Conservation (phyloP, 2,113 vertebrate species). For the Sander vitreus region DNA sequence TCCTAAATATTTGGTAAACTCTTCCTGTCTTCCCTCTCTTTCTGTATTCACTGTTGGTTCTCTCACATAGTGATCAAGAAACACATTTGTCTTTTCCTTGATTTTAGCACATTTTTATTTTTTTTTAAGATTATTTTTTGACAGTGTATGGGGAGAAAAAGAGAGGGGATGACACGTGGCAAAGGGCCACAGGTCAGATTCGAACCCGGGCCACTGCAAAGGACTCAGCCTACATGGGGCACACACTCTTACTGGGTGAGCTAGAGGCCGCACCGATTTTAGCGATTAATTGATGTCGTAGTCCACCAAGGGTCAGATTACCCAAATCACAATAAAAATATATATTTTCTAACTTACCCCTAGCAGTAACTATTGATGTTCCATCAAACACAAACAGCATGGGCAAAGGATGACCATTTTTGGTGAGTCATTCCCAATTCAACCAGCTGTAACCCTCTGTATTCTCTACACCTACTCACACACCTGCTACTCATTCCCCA, state of each 20-base stretch:
- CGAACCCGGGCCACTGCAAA: too few relatives aligned
- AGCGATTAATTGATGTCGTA: not conserved
- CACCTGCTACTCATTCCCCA: not conserved
- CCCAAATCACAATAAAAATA: too few relatives aligned
- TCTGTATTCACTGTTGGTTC: not conserved
- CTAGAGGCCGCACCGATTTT: too few relatives aligned
- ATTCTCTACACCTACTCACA: not conserved
- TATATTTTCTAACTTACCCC: too few relatives aligned
- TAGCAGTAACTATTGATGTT: not conserved
- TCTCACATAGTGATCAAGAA: not conserved
- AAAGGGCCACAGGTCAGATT: too few relatives aligned
- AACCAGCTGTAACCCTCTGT: not conserved
- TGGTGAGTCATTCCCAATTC: not conserved
- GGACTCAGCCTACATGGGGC: too few relatives aligned
- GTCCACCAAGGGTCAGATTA: too few relatives aligned
- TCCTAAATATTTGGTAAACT: constrained; percentile 7
- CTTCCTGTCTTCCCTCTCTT: not conserved
- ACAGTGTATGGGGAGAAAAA: too few relatives aligned
- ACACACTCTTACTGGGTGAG: too few relatives aligned
- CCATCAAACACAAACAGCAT: not conserved
- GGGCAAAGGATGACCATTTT: not conserved
- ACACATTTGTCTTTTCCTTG: not conserved
- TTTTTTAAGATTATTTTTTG: too few relatives aligned
- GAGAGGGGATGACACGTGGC: too few relatives aligned
- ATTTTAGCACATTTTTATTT: not conserved